Evolutionary conservation across 2,797 vertebrate species (phyloP), one percentile per base, ranked within the genome.

Genomic region (Garrulus glandarius): DNA sequence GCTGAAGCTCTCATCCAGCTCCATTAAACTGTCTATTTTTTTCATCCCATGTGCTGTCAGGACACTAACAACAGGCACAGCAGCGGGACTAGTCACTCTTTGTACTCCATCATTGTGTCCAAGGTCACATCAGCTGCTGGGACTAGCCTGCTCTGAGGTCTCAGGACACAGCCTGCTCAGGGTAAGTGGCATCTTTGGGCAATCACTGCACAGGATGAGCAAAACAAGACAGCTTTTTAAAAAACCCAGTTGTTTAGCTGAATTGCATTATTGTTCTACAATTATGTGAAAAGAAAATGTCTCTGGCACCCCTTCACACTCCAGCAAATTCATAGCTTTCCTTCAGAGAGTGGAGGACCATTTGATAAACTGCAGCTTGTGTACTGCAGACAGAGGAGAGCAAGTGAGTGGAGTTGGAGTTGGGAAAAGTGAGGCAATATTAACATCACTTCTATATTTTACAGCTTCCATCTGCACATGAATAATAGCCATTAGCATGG

Each of bases 381-480:
- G 15, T 87, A 64, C 26, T 85, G 60, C 37, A 79, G 47, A 52
- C 63, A 52, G 19, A 79, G 44, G 20, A 87, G 47, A 24, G 9
- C 10, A n/a, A 70, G 39, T n/a, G 36, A 70, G 39, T 32, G 36
- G 24, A 69, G 24, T 4, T 78, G 22, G 63, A 79, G 20, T 23
- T 87, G 50, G 36, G 69, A 75, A 94, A 96, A 87, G 10, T 41
- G 55, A 89, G 79, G 32, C 61, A 69, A 41, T 87, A 72, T 76
- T 93, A 85, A 65, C 91, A 83, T 71, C 6, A 55, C 56, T 44
- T 85, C 71, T 84, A 11, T 79, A 61, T 67, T 23, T 92, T 92
- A 87, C 89, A 96, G 83, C 91, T 96, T 70, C 80, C 77, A 83
- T 88, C 91, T 92, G 77, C 81, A 90, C 84, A 57, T 49, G 92